Evolutionary conservation across 2,113 vertebrate genomes (phyloP).

Genomic region (Macroglossus sobrinus): DNA sequence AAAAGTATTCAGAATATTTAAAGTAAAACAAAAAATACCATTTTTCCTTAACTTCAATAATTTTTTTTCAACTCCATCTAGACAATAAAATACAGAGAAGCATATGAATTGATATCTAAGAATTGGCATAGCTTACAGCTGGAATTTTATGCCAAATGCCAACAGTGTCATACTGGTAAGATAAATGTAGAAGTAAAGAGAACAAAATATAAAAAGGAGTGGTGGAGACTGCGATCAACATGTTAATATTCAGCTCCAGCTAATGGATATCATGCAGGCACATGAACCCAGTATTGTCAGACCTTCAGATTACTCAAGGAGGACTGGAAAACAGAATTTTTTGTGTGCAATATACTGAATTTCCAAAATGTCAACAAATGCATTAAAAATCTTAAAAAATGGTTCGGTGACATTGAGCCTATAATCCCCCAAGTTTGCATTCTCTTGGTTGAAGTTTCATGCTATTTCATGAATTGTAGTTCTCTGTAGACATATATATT

Average conservation of each 20-base stretch:
- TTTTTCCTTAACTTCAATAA: not conserved
- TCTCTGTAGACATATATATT: not conserved
- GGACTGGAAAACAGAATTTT: not conserved
- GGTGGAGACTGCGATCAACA: not conserved
- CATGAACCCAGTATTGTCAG: not conserved
- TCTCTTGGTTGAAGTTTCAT: not conserved
- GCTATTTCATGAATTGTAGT: not conserved
- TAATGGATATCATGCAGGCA: not conserved
- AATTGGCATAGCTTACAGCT: not conserved
- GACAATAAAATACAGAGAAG: not conserved
- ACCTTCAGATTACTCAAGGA: not conserved
- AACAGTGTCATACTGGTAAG: not conserved
- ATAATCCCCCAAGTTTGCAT: not conserved
- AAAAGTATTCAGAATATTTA: not conserved
- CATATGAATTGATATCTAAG: not conserved
- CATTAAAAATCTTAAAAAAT: not conserved
- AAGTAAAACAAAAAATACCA: not conserved
- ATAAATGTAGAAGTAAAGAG: not conserved
- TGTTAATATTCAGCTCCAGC: not conserved
- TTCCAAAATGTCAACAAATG: not conserved
- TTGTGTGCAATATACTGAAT: not conserved
- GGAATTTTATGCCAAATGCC: not conserved
- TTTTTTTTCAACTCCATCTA: constrained; percentile 1
- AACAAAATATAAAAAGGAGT: not conserved
- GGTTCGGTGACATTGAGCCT: not conserved